Evolutionary conservation across 2,888 invertebrate genomes (phyloP).

Genomic region (Synanthedon tipuliformis): DNA sequence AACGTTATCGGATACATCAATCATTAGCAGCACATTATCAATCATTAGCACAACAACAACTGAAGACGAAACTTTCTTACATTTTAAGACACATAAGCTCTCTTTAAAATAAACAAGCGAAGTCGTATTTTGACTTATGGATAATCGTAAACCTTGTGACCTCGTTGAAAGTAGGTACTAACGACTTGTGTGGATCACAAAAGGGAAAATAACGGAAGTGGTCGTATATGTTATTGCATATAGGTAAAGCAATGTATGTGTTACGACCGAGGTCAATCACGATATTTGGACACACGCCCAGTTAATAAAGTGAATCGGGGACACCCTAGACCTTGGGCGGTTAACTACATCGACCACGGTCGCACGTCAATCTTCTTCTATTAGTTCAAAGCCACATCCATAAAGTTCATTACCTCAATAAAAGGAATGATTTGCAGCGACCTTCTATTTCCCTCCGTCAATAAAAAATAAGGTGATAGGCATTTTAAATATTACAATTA

Average conservation of each 20-base stretch:
- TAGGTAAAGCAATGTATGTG: neutral
- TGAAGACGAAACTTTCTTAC: slow-evolving; percentile 12
- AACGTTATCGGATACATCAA: neutral
- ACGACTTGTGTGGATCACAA: slow-evolving; percentile 23
- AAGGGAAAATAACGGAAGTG: slow-evolving; percentile 22
- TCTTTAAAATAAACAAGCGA: slow-evolving; percentile 44
- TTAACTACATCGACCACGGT: slow-evolving; percentile 33
- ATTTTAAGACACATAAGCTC: slow-evolving; percentile 30
- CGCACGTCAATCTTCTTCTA: slow-evolving; percentile 59
- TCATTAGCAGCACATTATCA: neutral
- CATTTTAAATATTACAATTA: neutral
- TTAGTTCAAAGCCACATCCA: slow-evolving; percentile 63
- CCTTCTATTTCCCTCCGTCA: slow-evolving; percentile 18
- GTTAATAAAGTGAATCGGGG: slow-evolving; percentile 8
- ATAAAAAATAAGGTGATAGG: neutral
- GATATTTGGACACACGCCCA: neutral
- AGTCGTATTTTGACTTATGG: slow-evolving; percentile 35
- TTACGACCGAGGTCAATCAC: neutral
- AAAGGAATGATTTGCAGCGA: slow-evolving; percentile 32
- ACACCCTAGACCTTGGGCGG: slow-evolving; percentile 37
- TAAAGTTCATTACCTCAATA: slow-evolving; percentile 56
- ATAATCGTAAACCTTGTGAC: slow-evolving; percentile 56
- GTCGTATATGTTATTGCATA: neutral
- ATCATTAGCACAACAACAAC: neutral
- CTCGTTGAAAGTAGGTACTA: slow-evolving; percentile 35